Evolutionary conservation across 2,888 invertebrate genomes (phyloP), one percentile per base, ranked within the genome.

Genomic region (Acheta domesticus): DNA sequence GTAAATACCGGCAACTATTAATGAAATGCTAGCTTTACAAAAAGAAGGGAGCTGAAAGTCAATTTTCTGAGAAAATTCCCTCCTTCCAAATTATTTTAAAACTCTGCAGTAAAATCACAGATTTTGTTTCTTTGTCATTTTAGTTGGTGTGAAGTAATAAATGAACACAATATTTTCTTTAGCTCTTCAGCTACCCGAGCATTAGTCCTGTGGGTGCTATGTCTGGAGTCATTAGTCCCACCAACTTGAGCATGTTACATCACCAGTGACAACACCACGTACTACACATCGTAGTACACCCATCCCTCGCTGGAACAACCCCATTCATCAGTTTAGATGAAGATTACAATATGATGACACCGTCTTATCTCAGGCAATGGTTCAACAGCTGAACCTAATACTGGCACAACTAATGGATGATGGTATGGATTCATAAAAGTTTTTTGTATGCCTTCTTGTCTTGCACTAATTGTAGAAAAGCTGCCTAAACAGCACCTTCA

Each of bases 321-420:
- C 93, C 95, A 79, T 96, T 97, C 89, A 93, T 97, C 83, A 92
- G 93, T 79, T 89, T 96, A 85, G 98, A 98, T 86, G 97, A 97
- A 86, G 97, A 98, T 88, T 97, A 98, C 88, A 96, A 93, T 86
- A 95, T 97, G 91, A 96, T 96, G 89, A 93, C 96, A 78, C 94
- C 91, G n/a, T 82, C 88, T 91, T 82, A 91, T 91, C 83, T 89
- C 90, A 81, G 88, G 90, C 21, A 90, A 80, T 79, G 81, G 87
- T 85, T 86, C 88, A 83, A 89, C 89, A 83, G 89, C 91, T 74
- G 91, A 92, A 83, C 89, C 91, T 82, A 91, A 91, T 85, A 91
- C 93, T 82, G 93, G 93, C 79, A 91, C 93, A n/a, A 84, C 89
- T 95, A 83, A 92, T 96, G 88, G 94, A 95, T 86, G 95, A 95